Base-by-base conservation (phyloP, 2,797 vertebrate genomes). In the Prunella strophiata region DNA sequence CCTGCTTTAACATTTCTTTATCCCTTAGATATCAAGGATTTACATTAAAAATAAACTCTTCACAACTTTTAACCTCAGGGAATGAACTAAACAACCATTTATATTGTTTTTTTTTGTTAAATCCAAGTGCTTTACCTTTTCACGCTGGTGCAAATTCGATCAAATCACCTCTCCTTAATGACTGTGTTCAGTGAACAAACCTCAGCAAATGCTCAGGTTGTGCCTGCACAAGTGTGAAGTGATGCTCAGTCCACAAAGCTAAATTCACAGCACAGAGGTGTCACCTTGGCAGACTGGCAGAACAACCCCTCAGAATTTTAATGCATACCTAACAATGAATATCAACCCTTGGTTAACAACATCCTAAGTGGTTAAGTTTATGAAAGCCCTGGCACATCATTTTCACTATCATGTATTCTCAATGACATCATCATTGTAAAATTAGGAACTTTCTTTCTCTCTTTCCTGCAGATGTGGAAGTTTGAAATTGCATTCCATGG, bases 391-490 rank as follows among this genome's bases (percentile, higher is more conserved):
- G 98, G 98, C 98, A 97, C 97, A 97, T 97, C 96, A 96, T 97
- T 97, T 97, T 97, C 96, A 93, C 98, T 98, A 98, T 99, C 98
- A 96, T 98, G 98, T 98, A 98, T 98, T 98, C 98, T 98, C 98
- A 97, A 98, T 99, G 98, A 99, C 98, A 99, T 99, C 98, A 99
- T 98, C 98, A 98, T 97, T 98, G 98, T 98, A 98, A 99, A 99
- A 99, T 99, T 98, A 99, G 98, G 98, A 98, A 98, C 97, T 97
- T 98, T 98, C 98, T 98, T 98, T 98, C 98, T 98, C 97, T 98
- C 98, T 98, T 99, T 98, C 98, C 98, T 98, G 98, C 99, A 99
- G 98, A 99, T 99, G 99, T 99, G 98, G 98, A 98, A 98, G 98
- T 98, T 98, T 98, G 98, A 98, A 98, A 98, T 98, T 97, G 98